phyloP scores from a whole-genome alignment of 2,797 vertebrate genomes.

The Lagodon rhomboides region DNA sequence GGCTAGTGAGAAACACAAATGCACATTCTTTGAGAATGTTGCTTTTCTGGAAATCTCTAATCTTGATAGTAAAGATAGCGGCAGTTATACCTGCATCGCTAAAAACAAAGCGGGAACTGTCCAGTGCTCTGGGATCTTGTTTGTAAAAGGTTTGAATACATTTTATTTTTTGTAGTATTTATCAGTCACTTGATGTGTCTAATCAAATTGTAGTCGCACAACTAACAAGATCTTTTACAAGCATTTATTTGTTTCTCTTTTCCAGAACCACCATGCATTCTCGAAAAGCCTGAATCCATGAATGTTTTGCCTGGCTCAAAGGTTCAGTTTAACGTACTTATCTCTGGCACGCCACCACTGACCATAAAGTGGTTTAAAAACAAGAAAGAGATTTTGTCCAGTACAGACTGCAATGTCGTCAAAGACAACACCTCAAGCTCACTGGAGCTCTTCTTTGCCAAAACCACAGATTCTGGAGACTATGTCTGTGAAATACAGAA shows the following conservation, averaged over 20 bases:
- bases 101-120: slow-evolving; percentile 93
- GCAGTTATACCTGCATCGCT: slow-evolving; percentile 94
- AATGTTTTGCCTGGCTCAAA: slow-evolving; percentile 93
- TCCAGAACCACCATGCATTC: slow-evolving; percentile 94
- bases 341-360: slow-evolving; percentile 93
- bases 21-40: slow-evolving; percentile 96
- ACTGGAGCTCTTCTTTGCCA: slow-evolving; percentile 94
- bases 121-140: slow-evolving; percentile 92
- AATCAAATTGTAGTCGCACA: background rate
- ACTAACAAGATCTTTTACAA: background rate
- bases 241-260: slow-evolving; percentile 33
- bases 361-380: slow-evolving; percentile 97
- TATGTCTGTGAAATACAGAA: slow-evolving; percentile 96
- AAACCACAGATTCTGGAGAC: slow-evolving; percentile 91
- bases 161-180: background rate
- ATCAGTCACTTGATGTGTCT: background rate
- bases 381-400: slow-evolving; percentile 92
- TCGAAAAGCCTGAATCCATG: slow-evolving; percentile 94
- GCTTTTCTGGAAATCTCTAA: slow-evolving; percentile 94
- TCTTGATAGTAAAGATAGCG: slow-evolving; percentile 91
- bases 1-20: slow-evolving; percentile 92
- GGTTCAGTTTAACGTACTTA: slow-evolving; percentile 91
- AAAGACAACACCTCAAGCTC: slow-evolving; percentile 93
- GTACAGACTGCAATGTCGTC: slow-evolving; percentile 89
- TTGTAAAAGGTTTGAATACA: slow-evolving; percentile 93